A percentile compares a stretch with the other conserved stretches of the same genome.
Evolutionary conservation across 2,888 invertebrate species (phyloP).

Genomic region (Amiota communis): DNA sequence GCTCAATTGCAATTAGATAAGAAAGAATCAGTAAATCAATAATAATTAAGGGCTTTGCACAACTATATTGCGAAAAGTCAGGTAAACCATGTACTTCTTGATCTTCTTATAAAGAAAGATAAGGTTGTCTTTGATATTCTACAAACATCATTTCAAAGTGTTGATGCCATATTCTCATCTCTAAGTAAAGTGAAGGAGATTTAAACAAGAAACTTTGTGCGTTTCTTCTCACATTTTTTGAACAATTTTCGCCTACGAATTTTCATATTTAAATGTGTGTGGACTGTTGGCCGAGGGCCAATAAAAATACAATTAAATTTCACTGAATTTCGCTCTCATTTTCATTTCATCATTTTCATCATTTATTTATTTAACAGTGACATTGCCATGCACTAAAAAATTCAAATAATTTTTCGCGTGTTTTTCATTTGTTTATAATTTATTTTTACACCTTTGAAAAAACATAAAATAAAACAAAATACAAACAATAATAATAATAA

Average conservation of each 20-base stretch:
- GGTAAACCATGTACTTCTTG: no score
- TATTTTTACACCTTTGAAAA: conserved; percentile 13
- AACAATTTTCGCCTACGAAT: conserved; percentile 32
- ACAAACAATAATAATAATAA: not conserved
- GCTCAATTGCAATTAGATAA: no score
- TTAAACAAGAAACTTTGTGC: no score
- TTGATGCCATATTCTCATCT: no score
- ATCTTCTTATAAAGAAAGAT: no score
- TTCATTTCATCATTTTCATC: conserved; percentile 43
- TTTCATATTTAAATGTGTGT: conserved; percentile 51
- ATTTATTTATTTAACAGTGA: conserved; percentile 21
- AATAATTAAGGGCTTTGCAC: no score
- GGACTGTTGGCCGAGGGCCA: conserved; percentile 53
- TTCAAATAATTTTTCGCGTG: conserved; percentile 12
- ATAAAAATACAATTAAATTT: conserved; percentile 28
- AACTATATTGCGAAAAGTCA: no score
- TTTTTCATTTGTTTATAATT: conserved; percentile 18
- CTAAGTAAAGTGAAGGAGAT: no score
- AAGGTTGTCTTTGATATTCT: no score
- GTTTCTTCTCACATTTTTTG: no score
- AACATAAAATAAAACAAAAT: not conserved
- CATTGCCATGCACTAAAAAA: conserved; percentile 17
- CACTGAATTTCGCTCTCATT: conserved; percentile 56
- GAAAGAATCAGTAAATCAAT: no score
- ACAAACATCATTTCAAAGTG: no score